These are phyloP conservation scores for Caenorhabditis becei DNA, from an alignment of 2,888 invertebrate genomes.

Conservation along the genomic window DNA sequence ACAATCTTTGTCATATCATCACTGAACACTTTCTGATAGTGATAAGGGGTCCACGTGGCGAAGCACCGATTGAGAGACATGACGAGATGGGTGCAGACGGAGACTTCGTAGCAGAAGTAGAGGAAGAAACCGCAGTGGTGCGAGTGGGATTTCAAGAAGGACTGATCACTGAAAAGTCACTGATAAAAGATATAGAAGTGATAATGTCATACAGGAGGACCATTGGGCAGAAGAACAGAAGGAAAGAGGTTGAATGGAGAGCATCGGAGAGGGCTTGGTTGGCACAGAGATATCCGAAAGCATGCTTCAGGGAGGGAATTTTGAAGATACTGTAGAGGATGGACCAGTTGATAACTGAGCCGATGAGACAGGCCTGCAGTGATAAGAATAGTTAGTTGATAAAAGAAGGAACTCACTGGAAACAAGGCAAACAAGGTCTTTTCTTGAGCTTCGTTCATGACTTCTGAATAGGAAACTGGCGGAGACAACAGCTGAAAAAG, in stretches of 20 bases:
- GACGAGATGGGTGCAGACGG: constrained; percentile 58
- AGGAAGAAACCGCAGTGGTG: constrained; percentile 56
- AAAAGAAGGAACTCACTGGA: constrained; percentile 12
- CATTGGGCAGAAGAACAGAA: constrained; percentile 61
- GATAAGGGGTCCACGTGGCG: constrained; percentile 44
- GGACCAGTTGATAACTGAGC: constrained; percentile 56
- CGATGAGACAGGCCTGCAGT: constrained; percentile 34
- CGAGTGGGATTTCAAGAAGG: constrained; percentile 24
- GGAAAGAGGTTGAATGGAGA: constrained; percentile 54
- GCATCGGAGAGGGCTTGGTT: constrained; percentile 62
- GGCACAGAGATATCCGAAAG: constrained; percentile 61
- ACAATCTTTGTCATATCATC: constrained; percentile 26
- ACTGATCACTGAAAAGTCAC: constrained; percentile 34
- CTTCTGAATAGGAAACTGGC: background rate
- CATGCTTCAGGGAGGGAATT: constrained; percentile 52
- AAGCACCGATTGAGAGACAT: constrained; percentile 60
- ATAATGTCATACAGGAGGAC: constrained; percentile 49
- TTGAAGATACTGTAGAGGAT: constrained; percentile 56
- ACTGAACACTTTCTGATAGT: constrained; percentile 37
- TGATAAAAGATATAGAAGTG: background rate
- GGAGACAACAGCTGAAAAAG: no score
- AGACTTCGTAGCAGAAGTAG: constrained; percentile 61
- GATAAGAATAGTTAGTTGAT: no score
- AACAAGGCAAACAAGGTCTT: background rate
- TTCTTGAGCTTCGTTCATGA: background rate